Percentiles rank a stretch among this genome's conserved stretches.
phyloP scores from a whole-genome alignment of 2,888 invertebrate genomes.

The Myathropa florea region DNA sequence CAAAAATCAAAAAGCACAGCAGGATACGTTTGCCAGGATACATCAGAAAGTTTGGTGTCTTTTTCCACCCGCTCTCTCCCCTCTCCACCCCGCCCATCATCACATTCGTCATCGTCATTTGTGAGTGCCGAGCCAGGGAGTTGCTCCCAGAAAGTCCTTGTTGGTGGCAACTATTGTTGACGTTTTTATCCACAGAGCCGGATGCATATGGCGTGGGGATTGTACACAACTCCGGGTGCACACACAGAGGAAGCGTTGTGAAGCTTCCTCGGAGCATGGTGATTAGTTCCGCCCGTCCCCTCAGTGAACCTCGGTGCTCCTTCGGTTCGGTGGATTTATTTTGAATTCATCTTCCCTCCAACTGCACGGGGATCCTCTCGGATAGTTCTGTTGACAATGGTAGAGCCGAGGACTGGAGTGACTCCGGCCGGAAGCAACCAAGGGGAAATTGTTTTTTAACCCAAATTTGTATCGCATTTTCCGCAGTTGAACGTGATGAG shows the following conservation, averaged over 20 bases:
- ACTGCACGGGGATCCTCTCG: slow-evolving; percentile 25
- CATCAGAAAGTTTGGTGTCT: slow-evolving; percentile 35
- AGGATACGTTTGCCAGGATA: slow-evolving; percentile 51
- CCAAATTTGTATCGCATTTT: slow-evolving; percentile 39
- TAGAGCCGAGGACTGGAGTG: not conserved
- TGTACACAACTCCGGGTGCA: slow-evolving; percentile 28
- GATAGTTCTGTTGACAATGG: slow-evolving; percentile 39
- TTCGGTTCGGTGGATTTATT: slow-evolving; percentile 37
- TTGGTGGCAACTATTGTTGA: slow-evolving; percentile 42
- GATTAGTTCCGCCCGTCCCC: slow-evolving; percentile 20
- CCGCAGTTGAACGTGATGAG: slow-evolving; percentile 23
- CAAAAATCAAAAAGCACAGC: slow-evolving; percentile 60
- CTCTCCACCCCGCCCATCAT: not conserved
- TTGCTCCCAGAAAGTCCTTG: slow-evolving; percentile 36
- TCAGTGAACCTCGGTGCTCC: not conserved
- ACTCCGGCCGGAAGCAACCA: slow-evolving; percentile 26
- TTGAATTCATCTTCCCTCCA: slow-evolving; percentile 19
- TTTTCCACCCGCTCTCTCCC: slow-evolving; percentile 7
- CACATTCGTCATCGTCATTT: slow-evolving; percentile 10
- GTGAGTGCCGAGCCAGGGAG: not conserved
- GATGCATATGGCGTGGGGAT: slow-evolving; percentile 43
- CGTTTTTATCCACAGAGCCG: slow-evolving; percentile 8
- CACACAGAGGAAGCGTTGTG: slow-evolving; percentile 38
- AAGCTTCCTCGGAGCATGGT: slow-evolving; percentile 34
- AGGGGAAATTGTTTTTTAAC: slow-evolving; percentile 46